Conservation (phyloP, 2,113 vertebrate genomes). For the Saguinus imperator region DNA sequence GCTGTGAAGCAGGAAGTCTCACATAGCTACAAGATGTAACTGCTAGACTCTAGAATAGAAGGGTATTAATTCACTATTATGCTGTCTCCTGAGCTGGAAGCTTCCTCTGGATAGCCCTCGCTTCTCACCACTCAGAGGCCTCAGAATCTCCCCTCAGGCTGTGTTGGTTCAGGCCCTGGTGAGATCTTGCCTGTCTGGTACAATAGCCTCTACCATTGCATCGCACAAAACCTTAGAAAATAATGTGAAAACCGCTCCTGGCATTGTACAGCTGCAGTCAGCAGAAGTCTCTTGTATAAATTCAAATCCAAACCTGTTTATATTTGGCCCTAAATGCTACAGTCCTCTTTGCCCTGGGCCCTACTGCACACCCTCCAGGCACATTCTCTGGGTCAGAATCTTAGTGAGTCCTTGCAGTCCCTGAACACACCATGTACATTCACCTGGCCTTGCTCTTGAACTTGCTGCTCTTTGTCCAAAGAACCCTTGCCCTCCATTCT, state of each 20-base stretch:
- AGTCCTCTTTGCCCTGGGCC: not conserved
- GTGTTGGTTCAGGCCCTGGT: not conserved
- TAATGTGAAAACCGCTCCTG: not conserved
- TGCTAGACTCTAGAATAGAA: not conserved
- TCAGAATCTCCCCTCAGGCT: not conserved
- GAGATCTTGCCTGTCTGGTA: not conserved
- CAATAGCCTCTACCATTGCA: not conserved
- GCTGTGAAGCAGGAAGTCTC: constrained; percentile 27
- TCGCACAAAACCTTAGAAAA: not conserved
- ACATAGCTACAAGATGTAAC: not conserved
- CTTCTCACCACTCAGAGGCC: not conserved
- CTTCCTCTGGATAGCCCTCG: not conserved
- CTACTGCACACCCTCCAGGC: not conserved
- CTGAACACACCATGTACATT: rapidly evolving
- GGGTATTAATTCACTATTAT: not conserved
- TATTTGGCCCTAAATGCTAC: not conserved
- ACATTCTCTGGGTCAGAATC: not conserved
- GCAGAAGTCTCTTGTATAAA: not conserved
- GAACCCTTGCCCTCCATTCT: not conserved
- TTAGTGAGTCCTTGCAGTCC: not conserved
- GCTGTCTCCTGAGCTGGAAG: not conserved
- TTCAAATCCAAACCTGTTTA: not conserved
- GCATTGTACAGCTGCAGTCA: not conserved
- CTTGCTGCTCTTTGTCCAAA: not conserved
- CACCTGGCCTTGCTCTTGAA: not conserved